Evolutionary conservation across 30 jellyfish, hydroid and myxozoan species (phyloP).

Genomic region (Morbakka virulenta): DNA sequence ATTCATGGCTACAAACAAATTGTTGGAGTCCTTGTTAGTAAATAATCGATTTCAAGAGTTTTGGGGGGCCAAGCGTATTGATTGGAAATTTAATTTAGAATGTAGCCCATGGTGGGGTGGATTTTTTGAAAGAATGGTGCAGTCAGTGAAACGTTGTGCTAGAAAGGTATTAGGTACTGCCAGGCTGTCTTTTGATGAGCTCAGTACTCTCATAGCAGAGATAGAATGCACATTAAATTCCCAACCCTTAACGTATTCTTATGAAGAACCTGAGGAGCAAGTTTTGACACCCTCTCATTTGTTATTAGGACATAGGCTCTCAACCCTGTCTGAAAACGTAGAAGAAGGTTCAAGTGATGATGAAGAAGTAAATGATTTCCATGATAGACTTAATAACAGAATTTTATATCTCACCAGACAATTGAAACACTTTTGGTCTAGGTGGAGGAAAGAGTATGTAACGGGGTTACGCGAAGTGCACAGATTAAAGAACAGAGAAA

Average conservation of each 20-base stretch:
- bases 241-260: background rate
- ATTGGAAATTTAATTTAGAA: constrained; percentile 18
- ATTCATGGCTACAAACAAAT: background rate
- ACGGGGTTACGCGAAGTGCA: constrained; percentile 38
- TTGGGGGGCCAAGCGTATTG: background rate
- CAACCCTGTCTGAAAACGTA: background rate
- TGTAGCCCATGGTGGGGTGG: constrained; percentile 40
- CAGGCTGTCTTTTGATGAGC: constrained; percentile 11
- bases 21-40: background rate
- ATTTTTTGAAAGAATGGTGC: constrained; percentile 7
- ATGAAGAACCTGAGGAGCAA: background rate
- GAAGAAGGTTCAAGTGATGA: background rate
- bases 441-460: constrained; percentile 29
- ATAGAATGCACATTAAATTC: constrained; percentile 6
- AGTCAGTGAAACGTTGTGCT: background rate
- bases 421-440: background rate
- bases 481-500: background rate
- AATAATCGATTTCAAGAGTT: background rate
- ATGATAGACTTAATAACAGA: constrained; percentile 2
- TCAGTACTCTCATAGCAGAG: constrained; percentile 7
- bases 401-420: constrained; percentile 8
- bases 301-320: background rate
- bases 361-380: background rate
- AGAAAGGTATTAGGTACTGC: constrained; percentile 22
- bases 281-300: constrained; percentile 27